Evolutionary conservation across 2,888 invertebrate species (phyloP), one percentile per base, ranked within the genome.

Genomic region (Drosophila diplacantha): DNA sequence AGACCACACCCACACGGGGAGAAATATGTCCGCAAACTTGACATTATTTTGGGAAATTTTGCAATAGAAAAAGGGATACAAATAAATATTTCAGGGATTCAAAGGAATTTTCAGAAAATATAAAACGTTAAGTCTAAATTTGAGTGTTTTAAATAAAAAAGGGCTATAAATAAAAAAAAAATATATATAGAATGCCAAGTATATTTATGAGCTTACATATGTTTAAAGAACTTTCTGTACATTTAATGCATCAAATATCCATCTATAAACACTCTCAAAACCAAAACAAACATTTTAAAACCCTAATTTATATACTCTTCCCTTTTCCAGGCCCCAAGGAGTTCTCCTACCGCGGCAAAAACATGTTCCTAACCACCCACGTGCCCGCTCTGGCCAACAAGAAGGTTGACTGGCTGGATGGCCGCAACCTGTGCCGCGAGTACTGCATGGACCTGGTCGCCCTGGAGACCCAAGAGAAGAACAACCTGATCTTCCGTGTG

Each of bases 391-490:
- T 94, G 69, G 92, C 94, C 62, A 94, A 93, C 86, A 92, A 92
- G 87, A 95, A 94, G 89, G 92, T 95, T 50, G 96, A 96, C 89
- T 96, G 96, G 96, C 88, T 96, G 76, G 96, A 96, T 82, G 96
- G 95, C 26, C 93, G 96, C 82, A 96, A 96, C 89, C 91, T 95
- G 83, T 96, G 96, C 90, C 92, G 96, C 73, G 95, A 96, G 88
- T 96, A 96, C 89, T 96, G 96, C 89, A 96, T 96, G 96, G 96
- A 96, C 89, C 91, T 96, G 78, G 93, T 96, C 47, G 95, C 95
- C 20, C 90, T 96, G 88, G 96, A 96, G 88, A 94, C 94, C 12
- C 95, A 96, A 89, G 95, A 95, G 87, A 95, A 96, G 88, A 96
- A 96, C 87, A 95, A 96, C 89, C 92, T 96, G 84, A 92, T 96